Evolutionary conservation across 2,888 invertebrate genomes (phyloP).

Genomic region (Morpho achilles): DNA sequence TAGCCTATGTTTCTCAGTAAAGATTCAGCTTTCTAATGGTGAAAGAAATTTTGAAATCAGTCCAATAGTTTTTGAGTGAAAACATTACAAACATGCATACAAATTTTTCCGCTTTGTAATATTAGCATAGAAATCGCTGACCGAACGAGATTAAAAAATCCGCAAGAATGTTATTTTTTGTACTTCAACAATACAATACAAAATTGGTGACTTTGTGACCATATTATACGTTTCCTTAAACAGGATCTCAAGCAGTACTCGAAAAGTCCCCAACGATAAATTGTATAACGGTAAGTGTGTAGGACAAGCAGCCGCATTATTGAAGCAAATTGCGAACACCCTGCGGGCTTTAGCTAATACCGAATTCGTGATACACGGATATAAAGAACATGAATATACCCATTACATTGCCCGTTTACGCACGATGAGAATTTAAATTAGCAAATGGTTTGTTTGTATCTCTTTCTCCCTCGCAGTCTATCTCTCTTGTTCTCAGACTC

Average conservation of each 20-base stretch:
- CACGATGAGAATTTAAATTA: too few relatives aligned
- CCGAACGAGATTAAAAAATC: neutral
- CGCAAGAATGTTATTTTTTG: neutral
- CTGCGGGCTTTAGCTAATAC: constrained; percentile 35
- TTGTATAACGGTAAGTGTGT: constrained; percentile 56
- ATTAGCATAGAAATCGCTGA: too few relatives aligned
- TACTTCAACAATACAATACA: neutral
- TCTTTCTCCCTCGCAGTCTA: too few relatives aligned
- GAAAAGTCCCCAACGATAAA: constrained; percentile 44
- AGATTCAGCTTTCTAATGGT: too few relatives aligned
- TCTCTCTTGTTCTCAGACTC: too few relatives aligned
- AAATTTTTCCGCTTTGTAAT: too few relatives aligned
- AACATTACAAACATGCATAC: too few relatives aligned
- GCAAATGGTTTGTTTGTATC: too few relatives aligned
- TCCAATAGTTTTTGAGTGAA: too few relatives aligned
- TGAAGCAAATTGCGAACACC: constrained; percentile 63
- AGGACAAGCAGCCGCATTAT: constrained; percentile 55
- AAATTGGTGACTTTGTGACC: neutral
- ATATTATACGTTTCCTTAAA: constrained; percentile 1
- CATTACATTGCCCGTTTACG: too few relatives aligned
- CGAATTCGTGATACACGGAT: constrained; percentile 26
- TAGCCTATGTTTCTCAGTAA: too few relatives aligned
- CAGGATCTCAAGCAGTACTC: constrained; percentile 18
- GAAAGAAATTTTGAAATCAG: too few relatives aligned
- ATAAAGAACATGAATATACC: constrained; percentile 17